These are phyloP conservation scores for Psilopsiagon aurifrons DNA, from an alignment of 2,113 vertebrate species.

Conservation along the genomic window DNA sequence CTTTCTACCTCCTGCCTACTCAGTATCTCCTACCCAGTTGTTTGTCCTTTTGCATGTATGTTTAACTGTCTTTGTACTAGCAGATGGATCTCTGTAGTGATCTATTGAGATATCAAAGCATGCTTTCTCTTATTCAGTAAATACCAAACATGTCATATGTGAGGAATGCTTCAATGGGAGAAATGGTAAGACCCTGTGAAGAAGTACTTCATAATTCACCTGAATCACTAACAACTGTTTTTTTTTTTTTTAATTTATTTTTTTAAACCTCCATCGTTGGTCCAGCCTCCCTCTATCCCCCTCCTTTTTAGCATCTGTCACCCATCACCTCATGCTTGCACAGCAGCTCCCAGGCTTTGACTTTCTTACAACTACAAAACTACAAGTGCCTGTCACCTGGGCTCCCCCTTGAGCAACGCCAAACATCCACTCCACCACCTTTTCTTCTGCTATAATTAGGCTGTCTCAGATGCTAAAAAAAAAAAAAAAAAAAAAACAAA, in stretches of 20 bases:
- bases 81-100: not conserved
- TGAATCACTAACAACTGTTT: not conserved
- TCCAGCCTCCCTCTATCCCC: not conserved
- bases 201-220: not conserved
- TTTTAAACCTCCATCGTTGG: not conserved
- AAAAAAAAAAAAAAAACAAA: not conserved
- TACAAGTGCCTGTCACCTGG: not conserved
- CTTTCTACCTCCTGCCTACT: not conserved
- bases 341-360: not conserved
- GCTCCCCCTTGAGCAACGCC: not conserved
- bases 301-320: not conserved
- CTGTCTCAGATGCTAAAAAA: not conserved
- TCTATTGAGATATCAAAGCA: not conserved
- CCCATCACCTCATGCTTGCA: not conserved
- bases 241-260: not conserved
- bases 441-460: not conserved
- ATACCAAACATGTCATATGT: not conserved
- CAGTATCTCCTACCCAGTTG: not conserved
- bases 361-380: not conserved
- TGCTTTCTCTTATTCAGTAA: not conserved
- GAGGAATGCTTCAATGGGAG: not conserved
- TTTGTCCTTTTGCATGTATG: not conserved
- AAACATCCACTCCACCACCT: not conserved
- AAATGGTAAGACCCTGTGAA: not conserved
- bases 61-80: not conserved